Evolutionary conservation across 2,113 vertebrate genomes (phyloP).

Genomic region (Odobenus rosmarus): DNA sequence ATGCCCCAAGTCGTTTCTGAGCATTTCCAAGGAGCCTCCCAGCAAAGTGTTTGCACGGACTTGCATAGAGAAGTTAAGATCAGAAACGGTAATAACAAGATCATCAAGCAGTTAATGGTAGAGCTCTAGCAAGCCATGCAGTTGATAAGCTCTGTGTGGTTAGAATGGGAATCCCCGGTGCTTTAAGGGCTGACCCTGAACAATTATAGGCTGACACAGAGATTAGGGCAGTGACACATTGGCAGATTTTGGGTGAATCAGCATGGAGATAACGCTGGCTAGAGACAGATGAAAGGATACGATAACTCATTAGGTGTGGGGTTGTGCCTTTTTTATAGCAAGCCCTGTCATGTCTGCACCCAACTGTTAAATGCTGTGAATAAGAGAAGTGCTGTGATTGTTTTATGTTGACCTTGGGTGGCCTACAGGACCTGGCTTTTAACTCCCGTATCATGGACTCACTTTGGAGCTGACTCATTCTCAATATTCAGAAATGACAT

Average conservation of each 20-base stretch:
- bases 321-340: slow-evolving; percentile 24
- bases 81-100: slow-evolving; percentile 1
- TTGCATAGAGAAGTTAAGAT: neutral
- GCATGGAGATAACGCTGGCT: slow-evolving; percentile 43
- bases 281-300: slow-evolving; percentile 60
- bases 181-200: slow-evolving; percentile 48
- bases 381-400: neutral
- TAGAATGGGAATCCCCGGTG: neutral
- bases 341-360: slow-evolving; percentile 39
- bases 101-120: neutral
- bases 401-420: slow-evolving; percentile 19
- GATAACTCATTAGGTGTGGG: neutral
- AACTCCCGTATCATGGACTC: neutral
- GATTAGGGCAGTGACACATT: slow-evolving; percentile 37
- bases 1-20: neutral
- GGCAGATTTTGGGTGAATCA: slow-evolving; percentile 41
- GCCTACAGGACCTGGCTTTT: neutral
- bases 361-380: neutral
- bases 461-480: slow-evolving; percentile 18
- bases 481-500: slow-evolving; percentile 23
- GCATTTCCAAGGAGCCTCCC: neutral
- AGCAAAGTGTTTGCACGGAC: neutral
- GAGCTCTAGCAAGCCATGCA: neutral
- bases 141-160: neutral
- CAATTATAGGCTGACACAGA: slow-evolving; percentile 55